A percentile compares a stretch with the other conserved stretches of the same genome.
Conservation (phyloP, 2,797 vertebrate species). For the Rhynchotus rufescens region DNA sequence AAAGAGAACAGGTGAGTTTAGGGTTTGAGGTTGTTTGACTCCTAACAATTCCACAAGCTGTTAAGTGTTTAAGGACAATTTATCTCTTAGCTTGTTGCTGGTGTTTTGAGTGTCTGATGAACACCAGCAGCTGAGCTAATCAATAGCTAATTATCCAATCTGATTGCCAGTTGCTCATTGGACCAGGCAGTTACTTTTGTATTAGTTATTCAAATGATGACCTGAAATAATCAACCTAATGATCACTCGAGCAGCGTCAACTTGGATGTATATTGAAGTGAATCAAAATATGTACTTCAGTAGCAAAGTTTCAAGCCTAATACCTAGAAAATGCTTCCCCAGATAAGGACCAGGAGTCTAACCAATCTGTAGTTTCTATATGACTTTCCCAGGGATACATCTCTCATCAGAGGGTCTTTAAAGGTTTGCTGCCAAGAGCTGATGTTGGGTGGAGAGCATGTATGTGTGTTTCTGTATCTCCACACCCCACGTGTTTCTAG, state of each 20-base stretch:
- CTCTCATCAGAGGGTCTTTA: constrained; percentile 2
- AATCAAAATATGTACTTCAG: neutral
- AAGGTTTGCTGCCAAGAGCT: constrained; percentile 4
- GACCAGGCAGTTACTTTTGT: neutral
- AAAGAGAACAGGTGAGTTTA: neutral
- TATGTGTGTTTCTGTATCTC: neutral
- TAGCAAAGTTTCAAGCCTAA: neutral
- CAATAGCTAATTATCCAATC: neutral
- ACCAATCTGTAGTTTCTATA: neutral
- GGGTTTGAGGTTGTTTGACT: neutral
- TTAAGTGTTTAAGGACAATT: neutral
- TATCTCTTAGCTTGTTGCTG: neutral
- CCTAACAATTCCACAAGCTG: neutral
- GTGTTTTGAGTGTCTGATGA: neutral
- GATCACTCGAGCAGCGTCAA: neutral
- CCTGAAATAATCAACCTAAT: neutral
- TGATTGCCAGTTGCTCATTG: constrained; percentile 16
- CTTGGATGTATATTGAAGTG: neutral
- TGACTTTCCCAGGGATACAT: constrained; percentile 28
- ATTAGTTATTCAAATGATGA: neutral
- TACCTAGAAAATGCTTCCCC: neutral
- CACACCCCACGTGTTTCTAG: constrained; percentile 21
- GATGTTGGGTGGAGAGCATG: neutral
- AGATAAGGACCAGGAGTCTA: neutral
- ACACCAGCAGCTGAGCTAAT: neutral